These are phyloP conservation scores for Protobothrops mucrosquamatus DNA, from an alignment of 2,113 vertebrate genomes.

Conservation along the genomic window DNA sequence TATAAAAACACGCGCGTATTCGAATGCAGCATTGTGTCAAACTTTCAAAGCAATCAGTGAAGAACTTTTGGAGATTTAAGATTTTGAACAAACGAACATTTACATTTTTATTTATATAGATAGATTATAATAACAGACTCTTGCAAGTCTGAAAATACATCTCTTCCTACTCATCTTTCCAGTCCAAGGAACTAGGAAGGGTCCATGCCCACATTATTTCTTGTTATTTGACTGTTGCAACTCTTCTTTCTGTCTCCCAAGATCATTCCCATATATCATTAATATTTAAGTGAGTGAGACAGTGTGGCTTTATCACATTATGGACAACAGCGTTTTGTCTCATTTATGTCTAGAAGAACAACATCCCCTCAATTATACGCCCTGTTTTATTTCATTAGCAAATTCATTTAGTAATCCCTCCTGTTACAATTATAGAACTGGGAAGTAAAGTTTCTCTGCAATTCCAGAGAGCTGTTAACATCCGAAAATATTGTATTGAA, in stretches of 20 bases:
- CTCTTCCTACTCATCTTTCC: background rate
- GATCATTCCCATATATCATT: background rate
- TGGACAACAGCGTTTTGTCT: background rate
- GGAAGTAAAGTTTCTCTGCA: background rate
- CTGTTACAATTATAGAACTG: too few relatives aligned
- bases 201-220: background rate
- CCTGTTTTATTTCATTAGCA: background rate
- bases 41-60: too few relatives aligned
- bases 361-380: background rate
- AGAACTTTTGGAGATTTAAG: too few relatives aligned
- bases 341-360: background rate
- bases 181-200: background rate
- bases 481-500: background rate
- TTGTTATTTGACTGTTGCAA: background rate
- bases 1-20: too few relatives aligned
- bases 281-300: background rate
- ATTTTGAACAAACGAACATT: too few relatives aligned
- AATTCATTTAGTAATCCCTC: background rate
- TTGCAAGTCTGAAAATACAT: background rate
- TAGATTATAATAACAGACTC: background rate
- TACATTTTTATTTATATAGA: too few relatives aligned
- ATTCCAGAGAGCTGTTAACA: background rate
- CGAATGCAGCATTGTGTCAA: too few relatives aligned
- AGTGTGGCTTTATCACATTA: background rate
- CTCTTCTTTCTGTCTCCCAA: background rate